A percentile compares a stretch with the other conserved stretches of the same genome.
These are phyloP conservation scores for Thunnus maccoyii DNA, from an alignment of 2,113 vertebrate species.

Conservation along the genomic window DNA sequence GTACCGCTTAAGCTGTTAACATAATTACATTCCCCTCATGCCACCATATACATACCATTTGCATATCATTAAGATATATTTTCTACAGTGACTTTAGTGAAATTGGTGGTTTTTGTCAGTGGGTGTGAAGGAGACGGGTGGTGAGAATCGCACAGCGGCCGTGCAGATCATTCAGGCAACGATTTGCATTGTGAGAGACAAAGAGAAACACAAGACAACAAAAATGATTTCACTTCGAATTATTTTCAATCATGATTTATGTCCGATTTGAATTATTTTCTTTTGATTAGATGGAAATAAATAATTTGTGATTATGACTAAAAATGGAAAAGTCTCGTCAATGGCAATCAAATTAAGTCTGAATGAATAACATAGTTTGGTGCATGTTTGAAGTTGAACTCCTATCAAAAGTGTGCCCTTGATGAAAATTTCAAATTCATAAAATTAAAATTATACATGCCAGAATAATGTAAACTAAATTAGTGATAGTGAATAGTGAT, in stretches of 20 bases:
- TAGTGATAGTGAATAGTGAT: background rate
- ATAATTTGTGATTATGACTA: slow-evolving; percentile 13
- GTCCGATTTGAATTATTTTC: background rate
- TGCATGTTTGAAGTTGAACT: slow-evolving; percentile 18
- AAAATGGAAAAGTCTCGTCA: slow-evolving; percentile 12
- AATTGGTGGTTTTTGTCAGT: slow-evolving; percentile 56
- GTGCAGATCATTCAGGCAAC: slow-evolving; percentile 40
- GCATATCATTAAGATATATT: slow-evolving; percentile 81
- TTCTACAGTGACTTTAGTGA: slow-evolving; percentile 65
- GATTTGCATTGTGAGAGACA: slow-evolving; percentile 24
- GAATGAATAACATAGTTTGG: slow-evolving; percentile 3
- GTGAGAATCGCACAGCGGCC: slow-evolving; percentile 47
- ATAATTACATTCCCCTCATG: slow-evolving; percentile 84
- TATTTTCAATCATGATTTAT: slow-evolving; percentile 1
- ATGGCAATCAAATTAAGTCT: background rate
- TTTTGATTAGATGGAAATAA: slow-evolving; percentile 8
- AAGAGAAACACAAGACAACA: slow-evolving; percentile 19
- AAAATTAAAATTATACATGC: background rate
- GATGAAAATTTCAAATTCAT: background rate
- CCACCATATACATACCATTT: slow-evolving; percentile 82
- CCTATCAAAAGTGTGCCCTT: background rate
- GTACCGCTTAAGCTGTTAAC: slow-evolving; percentile 85
- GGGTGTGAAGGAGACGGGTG: slow-evolving; percentile 52
- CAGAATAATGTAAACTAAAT: slow-evolving; percentile 1
- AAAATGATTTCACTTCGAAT: slow-evolving; percentile 11